Evolutionary conservation across 2,113 vertebrate species (phyloP).

Genomic region (Mesoclemmys tuberculata): DNA sequence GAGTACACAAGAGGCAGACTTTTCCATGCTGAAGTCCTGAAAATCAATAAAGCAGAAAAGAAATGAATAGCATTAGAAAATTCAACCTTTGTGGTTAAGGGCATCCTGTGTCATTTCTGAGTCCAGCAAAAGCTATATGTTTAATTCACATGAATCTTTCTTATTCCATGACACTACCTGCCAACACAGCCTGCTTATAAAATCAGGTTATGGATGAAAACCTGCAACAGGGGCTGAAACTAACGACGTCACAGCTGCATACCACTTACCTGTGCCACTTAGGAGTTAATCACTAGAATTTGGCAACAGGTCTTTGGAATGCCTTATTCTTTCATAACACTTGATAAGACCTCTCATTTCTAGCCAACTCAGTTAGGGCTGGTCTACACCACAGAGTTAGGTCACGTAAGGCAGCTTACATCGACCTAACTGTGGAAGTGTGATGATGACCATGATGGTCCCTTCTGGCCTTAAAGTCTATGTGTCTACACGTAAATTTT

Average conservation of each 20-base stretch:
- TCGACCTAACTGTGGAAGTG: too few species aligned
- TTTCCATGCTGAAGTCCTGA: not conserved
- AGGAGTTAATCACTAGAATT: not conserved
- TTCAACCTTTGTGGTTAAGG: not conserved
- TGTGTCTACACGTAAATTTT: not conserved
- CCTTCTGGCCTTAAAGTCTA: not conserved
- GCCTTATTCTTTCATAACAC: not conserved
- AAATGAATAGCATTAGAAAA: not conserved
- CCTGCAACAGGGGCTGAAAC: not conserved
- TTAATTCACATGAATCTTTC: not conserved
- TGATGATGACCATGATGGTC: too few species aligned
- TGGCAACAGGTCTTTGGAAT: not conserved
- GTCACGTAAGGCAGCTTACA: too few species aligned
- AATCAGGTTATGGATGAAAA: not conserved
- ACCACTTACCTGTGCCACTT: rapidly evolving
- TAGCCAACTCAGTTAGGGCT: not conserved
- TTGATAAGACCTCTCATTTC: not conserved
- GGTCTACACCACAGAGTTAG: too few species aligned
- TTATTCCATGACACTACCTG: not conserved
- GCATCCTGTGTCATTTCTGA: not conserved
- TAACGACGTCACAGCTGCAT: not conserved
- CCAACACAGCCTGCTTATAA: not conserved
- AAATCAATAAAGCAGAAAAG: not conserved
- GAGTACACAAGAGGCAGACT: not conserved
- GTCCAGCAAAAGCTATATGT: not conserved